Evolutionary conservation across 2,888 invertebrate species (phyloP).

Genomic region (Pediacus dermestoides): DNA sequence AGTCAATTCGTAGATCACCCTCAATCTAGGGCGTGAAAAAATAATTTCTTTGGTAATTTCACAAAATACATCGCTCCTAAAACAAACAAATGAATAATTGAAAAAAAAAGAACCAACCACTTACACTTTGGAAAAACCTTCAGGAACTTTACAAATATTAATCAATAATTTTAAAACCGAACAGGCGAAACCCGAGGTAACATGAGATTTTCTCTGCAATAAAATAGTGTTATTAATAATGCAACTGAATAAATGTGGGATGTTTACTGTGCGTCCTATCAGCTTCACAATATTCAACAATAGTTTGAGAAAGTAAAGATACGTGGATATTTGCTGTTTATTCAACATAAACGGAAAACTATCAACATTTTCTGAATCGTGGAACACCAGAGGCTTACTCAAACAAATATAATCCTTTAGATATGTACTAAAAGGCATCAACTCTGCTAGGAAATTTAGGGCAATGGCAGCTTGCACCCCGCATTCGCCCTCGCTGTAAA

Average conservation of each 20-base stretch:
- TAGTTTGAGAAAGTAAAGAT: constrained; percentile 24
- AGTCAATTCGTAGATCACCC: constrained; percentile 25
- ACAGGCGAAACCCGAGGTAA: constrained; percentile 27
- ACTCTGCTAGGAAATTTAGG: constrained; percentile 32
- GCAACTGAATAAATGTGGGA: not conserved
- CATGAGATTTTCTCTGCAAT: constrained; percentile 31
- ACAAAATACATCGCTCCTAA: constrained; percentile 23
- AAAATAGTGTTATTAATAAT: constrained; percentile 2
- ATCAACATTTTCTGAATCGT: constrained; percentile 13
- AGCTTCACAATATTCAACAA: constrained; percentile 25
- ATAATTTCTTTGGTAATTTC: constrained; percentile 28
- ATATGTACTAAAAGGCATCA: constrained; percentile 30
- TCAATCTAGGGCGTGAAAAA: constrained; percentile 24
- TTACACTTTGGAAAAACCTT: constrained; percentile 22
- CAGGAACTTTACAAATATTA: constrained; percentile 24
- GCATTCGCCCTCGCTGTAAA: constrained; percentile 18
- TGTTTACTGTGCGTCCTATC: constrained; percentile 35
- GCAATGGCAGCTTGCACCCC: constrained; percentile 36
- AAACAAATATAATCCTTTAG: constrained; percentile 21
- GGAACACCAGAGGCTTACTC: constrained; percentile 8
- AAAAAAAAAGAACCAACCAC: constrained; percentile 8
- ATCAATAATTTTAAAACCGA: constrained; percentile 27
- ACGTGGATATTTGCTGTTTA: constrained; percentile 14
- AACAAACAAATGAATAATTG: constrained; percentile 14
- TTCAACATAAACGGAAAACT: constrained; percentile 14